These are phyloP conservation scores for Umimayanthus kanabou DNA, from an alignment of 92 coral and sea anemone genomes.

Conservation along the genomic window DNA sequence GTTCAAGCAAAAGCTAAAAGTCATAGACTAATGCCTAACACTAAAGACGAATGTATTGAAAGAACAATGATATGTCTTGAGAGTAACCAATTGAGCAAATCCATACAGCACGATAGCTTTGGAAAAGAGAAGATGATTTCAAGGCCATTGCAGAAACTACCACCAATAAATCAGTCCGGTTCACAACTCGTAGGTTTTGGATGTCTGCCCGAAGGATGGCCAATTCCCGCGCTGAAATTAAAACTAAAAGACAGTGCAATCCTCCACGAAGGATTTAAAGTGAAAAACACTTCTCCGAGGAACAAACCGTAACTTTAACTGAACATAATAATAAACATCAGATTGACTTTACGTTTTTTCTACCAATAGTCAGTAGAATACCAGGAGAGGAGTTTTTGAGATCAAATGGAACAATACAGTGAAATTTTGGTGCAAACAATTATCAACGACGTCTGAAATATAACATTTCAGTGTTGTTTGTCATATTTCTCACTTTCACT, in stretches of 20 bases:
- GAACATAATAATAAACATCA: too few species aligned
- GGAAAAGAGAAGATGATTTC: not conserved
- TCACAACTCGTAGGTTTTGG: not conserved
- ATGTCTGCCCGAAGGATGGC: not conserved
- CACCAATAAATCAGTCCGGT: not conserved
- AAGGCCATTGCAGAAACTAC: not conserved
- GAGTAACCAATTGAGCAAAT: not conserved
- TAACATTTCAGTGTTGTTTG: too few species aligned
- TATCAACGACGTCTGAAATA: too few species aligned
- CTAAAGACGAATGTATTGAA: not conserved
- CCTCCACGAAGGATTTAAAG: not conserved
- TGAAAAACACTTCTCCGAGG: not conserved
- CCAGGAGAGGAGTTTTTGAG: too few species aligned
- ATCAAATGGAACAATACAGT: too few species aligned
- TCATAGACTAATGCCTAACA: not conserved
- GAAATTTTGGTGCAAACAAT: too few species aligned
- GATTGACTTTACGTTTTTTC: too few species aligned
- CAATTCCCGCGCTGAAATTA: not conserved
- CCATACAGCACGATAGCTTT: not conserved
- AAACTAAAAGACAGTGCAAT: not conserved
- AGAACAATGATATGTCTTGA: not conserved
- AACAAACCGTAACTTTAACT: not conserved
- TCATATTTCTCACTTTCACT: too few species aligned
- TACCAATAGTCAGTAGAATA: too few species aligned
- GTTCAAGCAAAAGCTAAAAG: not conserved